These are phyloP conservation scores for Diadegma fenestrale DNA, from an alignment of 2,888 invertebrate species.

Conservation along the genomic window DNA sequence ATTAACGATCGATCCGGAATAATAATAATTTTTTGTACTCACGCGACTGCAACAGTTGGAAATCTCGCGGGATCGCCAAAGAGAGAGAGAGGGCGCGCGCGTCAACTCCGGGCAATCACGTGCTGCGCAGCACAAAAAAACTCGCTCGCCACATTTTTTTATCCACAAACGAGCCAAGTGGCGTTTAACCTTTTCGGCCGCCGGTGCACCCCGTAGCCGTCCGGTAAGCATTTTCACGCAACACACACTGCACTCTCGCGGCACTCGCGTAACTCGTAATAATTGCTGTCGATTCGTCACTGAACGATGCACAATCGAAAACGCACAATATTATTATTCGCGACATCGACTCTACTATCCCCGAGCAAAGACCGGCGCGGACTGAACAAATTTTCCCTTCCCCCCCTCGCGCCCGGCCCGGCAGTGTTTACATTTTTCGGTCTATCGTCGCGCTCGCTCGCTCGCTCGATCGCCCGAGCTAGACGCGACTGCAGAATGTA, in stretches of 20 bases:
- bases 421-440: background rate
- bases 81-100: too few relatives aligned
- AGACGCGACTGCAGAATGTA: too few relatives aligned
- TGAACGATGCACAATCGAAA: background rate
- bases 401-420: too few relatives aligned
- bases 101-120: too few relatives aligned
- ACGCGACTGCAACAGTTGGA: background rate
- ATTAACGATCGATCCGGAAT: background rate
- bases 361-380: background rate
- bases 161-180: background rate
- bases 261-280: background rate
- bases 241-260: background rate
- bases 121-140: background rate
- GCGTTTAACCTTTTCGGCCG: slow-evolving; percentile 5
- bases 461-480: too few relatives aligned
- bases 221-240: too few relatives aligned
- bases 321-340: background rate
- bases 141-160: background rate
- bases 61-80: too few relatives aligned
- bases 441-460: too few relatives aligned
- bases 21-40: background rate
- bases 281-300: background rate
- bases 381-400: background rate
- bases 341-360: background rate
- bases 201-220: background rate